Evolutionary conservation across 2,888 invertebrate genomes (phyloP), one percentile per base, ranked within the genome.

Genomic region (Abrostola tripartita): DNA sequence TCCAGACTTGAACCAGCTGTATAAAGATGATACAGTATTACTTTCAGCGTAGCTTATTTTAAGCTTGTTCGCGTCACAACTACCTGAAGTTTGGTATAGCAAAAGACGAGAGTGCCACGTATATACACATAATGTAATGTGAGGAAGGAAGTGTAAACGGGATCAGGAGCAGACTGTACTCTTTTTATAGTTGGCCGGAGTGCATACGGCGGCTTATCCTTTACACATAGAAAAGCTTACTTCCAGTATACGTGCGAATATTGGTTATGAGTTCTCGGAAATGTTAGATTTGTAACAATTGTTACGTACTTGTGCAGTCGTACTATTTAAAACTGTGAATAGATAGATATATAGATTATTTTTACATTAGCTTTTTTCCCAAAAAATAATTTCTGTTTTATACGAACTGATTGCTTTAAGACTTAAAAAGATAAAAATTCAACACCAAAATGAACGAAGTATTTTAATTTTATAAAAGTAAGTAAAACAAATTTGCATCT

Each of bases 131-230:
- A 41, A 36, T 41, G 9, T 37, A 53, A 62, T 38, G 0, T 47
- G 47, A 52, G 73, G 12, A 37, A 8, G 14, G 24, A 49, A 68
- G 56, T 54, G 54, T 40, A 68, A 61, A 69, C 35, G 38, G 61
- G 42, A 61, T 74, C 47, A 74, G 52, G 47, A 40, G 35, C 9
- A 36, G 40, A 42, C 37, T 37, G 37, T 58, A 61, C 52, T 61
- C 37, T 69, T 59, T 58, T 24, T 50, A 36, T 44, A 36, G 10
- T 37, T 10, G 35, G 14, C 47, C 42, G 14, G 60, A 50, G 36
- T 51, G 36, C 37, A 37, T 37, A 35, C 7, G 11, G 49, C 11
- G 44, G 58, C 11, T 50, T 50, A 62, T 58, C 52, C 47, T 49
- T 61, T 57, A 37, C 24, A 14, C 35, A 61, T 68, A 47, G 44